Conservation (phyloP, 2,113 vertebrate genomes). For the Synodontis membranacea region DNA sequence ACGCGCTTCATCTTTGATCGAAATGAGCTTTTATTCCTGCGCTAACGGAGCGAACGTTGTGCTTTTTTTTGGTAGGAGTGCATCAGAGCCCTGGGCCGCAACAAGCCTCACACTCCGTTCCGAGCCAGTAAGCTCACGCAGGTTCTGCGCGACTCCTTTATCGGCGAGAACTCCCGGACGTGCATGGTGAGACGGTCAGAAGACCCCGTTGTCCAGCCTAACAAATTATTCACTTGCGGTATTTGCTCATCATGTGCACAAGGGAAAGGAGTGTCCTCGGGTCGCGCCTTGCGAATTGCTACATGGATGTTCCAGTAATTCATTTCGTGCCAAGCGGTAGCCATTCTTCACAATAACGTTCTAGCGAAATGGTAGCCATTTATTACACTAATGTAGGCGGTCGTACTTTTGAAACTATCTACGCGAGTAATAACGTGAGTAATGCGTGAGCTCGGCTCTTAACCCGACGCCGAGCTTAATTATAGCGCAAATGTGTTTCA, state of each 20-base stretch:
- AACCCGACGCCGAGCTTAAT: background rate
- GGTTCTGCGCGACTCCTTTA: constrained; percentile 96
- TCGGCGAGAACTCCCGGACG: constrained; percentile 96
- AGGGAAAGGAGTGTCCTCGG: background rate
- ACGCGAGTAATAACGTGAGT: too few relatives aligned
- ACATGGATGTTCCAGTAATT: background rate
- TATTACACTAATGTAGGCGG: background rate
- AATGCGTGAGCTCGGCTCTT: background rate
- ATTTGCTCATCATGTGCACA: background rate
- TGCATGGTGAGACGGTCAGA: constrained; percentile 84
- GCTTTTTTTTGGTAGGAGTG: constrained; percentile 86
- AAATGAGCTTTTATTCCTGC: background rate
- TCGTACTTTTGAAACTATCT: background rate
- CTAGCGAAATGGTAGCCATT: background rate
- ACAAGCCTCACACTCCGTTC: constrained; percentile 96
- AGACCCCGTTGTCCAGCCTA: background rate
- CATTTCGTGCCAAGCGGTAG: background rate
- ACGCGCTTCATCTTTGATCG: background rate
- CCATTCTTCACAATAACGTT: background rate
- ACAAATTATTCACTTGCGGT: background rate
- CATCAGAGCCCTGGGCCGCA: constrained; percentile 93
- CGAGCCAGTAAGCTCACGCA: constrained; percentile 98
- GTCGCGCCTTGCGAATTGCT: background rate
- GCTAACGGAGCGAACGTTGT: background rate
- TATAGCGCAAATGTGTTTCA: background rate